Evolutionary conservation across 2,113 vertebrate genomes (phyloP), one percentile per base, ranked within the genome.

Genomic region (Propithecus coquereli): DNA sequence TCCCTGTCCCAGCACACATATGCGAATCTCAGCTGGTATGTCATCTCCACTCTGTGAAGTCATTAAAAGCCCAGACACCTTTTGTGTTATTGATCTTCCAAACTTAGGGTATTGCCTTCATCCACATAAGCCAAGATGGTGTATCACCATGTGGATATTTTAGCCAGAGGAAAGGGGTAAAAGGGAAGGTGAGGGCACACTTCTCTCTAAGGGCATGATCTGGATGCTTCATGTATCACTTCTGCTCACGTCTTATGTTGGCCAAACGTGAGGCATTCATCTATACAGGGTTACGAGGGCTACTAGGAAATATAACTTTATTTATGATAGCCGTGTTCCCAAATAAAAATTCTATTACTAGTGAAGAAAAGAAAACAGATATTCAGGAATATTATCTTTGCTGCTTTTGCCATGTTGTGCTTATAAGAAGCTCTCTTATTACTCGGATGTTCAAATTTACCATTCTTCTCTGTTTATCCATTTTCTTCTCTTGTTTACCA

Each of bases 401-500:
- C 6, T 71, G 9, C 10, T 54, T 22, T 65, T 81, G 32, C 43
- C 3, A 34, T 23, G 50, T 45, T 10, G 85, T 84, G 25, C 50
- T 93, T 18, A 59, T 54, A 74, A 34, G 8, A n/a, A 37, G 22
- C 25, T 82, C 10, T 85, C 59, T 87, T 85, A 65, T 40, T 50
- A 12, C 17, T 68, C 50, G 8, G 32, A 45, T 52, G 14, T 82
- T 86, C 34, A 59, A 32, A 59, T 82, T 68, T 37, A 47, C 37
- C 37, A 27, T 91, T 79, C 40, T 81, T 86, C 30, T 79, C 27
- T 86, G 1, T 65, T 68, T 23, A 57, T 79, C 34, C 18, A 32
- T 85, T 95, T 92, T 83, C 61, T 77, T 96, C 40, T 85, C 54
- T 83, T 87, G 70, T 6, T 94, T 61, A 74, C 8, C 34, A 91